Evolutionary conservation across 2,113 vertebrate genomes (phyloP).

Genomic region (Candoia aspera): DNA sequence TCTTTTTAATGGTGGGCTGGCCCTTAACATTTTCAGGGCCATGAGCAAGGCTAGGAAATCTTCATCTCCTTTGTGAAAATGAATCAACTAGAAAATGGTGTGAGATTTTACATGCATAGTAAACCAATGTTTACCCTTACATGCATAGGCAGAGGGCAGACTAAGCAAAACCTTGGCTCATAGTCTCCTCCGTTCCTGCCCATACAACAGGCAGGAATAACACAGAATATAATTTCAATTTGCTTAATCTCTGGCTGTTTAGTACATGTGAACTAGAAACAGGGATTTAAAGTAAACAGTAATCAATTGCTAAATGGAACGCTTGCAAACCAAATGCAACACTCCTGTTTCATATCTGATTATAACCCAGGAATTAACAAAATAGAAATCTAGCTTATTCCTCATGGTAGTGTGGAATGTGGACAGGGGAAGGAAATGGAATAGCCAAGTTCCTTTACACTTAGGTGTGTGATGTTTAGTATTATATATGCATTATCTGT

Average conservation of each 20-base stretch:
- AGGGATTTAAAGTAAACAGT: background rate
- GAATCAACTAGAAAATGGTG: constrained; percentile 46
- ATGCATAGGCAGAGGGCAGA: background rate
- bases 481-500: constrained; percentile 4
- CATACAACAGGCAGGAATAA: background rate
- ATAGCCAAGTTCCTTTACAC: background rate
- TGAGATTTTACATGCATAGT: background rate
- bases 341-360: background rate
- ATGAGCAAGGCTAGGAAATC: background rate
- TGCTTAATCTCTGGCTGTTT: too few species aligned
- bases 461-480: background rate
- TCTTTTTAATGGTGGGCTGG: background rate
- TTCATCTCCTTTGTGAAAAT: background rate
- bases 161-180: background rate
- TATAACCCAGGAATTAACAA: background rate
- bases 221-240: too few species aligned
- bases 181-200: background rate
- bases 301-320: background rate
- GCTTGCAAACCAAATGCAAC: background rate
- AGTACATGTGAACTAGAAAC: background rate
- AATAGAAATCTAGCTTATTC: background rate
- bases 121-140: background rate
- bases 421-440: background rate
- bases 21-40: background rate
- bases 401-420: background rate